phyloP scores from a whole-genome alignment of 2,797 vertebrate species.

The Sebastes vulpes region DNA sequence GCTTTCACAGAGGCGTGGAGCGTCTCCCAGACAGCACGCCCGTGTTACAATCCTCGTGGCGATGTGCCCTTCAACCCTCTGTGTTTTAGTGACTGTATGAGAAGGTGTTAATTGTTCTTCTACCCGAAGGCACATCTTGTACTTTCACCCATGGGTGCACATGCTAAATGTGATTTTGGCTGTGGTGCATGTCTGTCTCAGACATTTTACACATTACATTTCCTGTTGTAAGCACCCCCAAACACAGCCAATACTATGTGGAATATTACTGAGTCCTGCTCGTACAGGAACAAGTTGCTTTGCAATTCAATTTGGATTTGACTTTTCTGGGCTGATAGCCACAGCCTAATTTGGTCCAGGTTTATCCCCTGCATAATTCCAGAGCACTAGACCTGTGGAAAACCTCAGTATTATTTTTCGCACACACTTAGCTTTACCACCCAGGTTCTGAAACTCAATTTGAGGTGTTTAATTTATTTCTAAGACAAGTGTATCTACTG shows the following conservation, averaged over 20 bases:
- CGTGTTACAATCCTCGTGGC: slow-evolving; percentile 8
- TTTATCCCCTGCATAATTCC: slow-evolving; percentile 6
- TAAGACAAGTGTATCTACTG: background rate
- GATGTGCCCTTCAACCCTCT: slow-evolving; percentile 35
- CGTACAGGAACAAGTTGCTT: slow-evolving; percentile 4
- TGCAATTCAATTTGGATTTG: slow-evolving; percentile 49
- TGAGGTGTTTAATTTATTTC: background rate
- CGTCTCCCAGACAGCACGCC: slow-evolving; percentile 4
- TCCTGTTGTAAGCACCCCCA: slow-evolving; percentile 39
- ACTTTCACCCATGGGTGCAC: slow-evolving; percentile 62
- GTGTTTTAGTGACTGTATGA: slow-evolving; percentile 45
- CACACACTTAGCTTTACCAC: background rate
- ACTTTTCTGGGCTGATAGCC: slow-evolving; percentile 34
- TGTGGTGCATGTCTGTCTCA: slow-evolving; percentile 32
- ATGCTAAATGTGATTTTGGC: slow-evolving; percentile 65
- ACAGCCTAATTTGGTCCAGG: slow-evolving; percentile 2
- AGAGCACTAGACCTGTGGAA: background rate
- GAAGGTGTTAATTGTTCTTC: slow-evolving; percentile 70
- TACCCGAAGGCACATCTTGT: slow-evolving; percentile 52
- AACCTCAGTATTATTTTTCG: slow-evolving; percentile 10
- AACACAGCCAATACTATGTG: slow-evolving; percentile 13
- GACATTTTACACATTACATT: slow-evolving; percentile 44
- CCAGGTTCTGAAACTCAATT: slow-evolving; percentile 9
- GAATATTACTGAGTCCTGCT: background rate
- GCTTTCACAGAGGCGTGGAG: background rate